These are phyloP conservation scores for Manis javanica DNA, from an alignment of 2,797 vertebrate species.

Conservation along the genomic window DNA sequence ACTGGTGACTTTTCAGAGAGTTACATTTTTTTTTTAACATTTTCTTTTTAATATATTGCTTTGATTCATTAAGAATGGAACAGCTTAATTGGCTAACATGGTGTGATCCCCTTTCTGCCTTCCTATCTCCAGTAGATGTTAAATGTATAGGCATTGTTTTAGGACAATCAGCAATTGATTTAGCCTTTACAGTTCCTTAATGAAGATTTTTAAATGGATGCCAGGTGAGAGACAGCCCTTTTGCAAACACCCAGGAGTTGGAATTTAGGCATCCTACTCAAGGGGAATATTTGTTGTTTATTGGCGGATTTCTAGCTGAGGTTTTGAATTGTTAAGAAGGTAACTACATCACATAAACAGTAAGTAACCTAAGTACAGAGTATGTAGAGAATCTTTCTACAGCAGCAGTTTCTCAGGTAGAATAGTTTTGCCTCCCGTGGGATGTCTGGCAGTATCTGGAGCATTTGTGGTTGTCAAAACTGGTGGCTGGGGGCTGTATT, in stretches of 20 bases:
- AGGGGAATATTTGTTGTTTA: neutral
- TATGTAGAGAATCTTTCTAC: neutral
- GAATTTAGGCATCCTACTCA: neutral
- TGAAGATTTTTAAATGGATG: neutral
- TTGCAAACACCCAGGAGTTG: neutral
- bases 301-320: neutral
- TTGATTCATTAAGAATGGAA: neutral
- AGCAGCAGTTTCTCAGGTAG: neutral
- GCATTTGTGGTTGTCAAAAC: neutral
- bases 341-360: neutral
- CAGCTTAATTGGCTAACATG: neutral
- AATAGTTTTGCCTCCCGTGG: neutral
- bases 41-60: neutral
- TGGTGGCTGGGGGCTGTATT: neutral
- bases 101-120: neutral
- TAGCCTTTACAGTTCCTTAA: neutral
- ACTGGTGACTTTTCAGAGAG: neutral
- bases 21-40: neutral
- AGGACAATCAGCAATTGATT: neutral
- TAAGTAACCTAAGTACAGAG: neutral
- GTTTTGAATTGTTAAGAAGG: neutral
- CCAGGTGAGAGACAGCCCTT: neutral
- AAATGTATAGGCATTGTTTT: neutral
- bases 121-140: neutral
- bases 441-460: neutral